phyloP scores from a whole-genome alignment of 1,140 invertebrate genomes.

The Bombus pyrosoma region DNA sequence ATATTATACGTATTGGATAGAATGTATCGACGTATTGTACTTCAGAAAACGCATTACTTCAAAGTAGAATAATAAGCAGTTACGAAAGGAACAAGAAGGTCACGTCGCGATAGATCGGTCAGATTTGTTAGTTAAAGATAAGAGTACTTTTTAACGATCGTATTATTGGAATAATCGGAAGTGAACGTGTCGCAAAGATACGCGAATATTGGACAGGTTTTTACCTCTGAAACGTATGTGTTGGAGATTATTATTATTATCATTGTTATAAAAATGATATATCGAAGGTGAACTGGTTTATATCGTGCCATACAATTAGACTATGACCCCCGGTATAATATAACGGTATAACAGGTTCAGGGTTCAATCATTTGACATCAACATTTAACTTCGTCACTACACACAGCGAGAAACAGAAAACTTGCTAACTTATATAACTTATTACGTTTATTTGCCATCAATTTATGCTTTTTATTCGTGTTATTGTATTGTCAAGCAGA shows the following conservation, averaged over 20 bases:
- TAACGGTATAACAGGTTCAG: slow-evolving; percentile 51
- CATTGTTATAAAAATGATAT: slow-evolving; percentile 24
- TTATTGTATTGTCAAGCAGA: not conserved
- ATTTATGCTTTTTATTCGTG: not conserved
- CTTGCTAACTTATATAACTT: slow-evolving; percentile 4
- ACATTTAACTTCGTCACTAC: slow-evolving; percentile 14
- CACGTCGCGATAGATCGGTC: not conserved
- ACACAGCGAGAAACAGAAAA: not conserved
- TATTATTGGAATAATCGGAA: not conserved
- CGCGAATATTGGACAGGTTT: not conserved
- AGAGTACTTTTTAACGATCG: not conserved
- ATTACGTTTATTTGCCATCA: not conserved
- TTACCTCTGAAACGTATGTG: not conserved
- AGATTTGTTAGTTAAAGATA: not conserved
- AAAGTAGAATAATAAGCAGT: not conserved
- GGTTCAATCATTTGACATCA: slow-evolving; percentile 63
- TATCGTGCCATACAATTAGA: slow-evolving; percentile 51
- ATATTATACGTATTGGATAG: too few relatives aligned
- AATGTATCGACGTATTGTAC: too few relatives aligned
- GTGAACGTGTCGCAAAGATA: not conserved
- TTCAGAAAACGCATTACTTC: not conserved
- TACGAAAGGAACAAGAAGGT: not conserved
- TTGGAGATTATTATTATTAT: not conserved
- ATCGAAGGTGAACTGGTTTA: slow-evolving; percentile 31
- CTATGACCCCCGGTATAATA: slow-evolving; percentile 47